Conservation (phyloP, 2,113 vertebrate species). For the Odocoileus virginianus region DNA sequence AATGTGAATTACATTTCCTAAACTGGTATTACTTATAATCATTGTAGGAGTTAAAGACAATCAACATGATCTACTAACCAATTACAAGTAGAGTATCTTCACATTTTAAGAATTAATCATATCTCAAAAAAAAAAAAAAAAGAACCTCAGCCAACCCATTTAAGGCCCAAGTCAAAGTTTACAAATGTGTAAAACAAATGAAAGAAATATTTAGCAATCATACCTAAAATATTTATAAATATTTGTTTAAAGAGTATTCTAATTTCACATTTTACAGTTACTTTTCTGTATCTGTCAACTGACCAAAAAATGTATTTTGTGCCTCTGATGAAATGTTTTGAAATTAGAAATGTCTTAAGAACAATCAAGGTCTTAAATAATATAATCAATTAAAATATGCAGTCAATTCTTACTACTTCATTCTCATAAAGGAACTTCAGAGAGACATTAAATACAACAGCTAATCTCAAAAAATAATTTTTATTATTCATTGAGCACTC, state of each 20-base stretch:
- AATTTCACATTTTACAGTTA: constrained; percentile 8
- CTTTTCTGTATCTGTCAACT: neutral
- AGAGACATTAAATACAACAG: neutral
- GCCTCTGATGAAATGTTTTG: constrained; percentile 2
- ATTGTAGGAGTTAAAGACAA: neutral
- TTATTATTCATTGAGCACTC: neutral
- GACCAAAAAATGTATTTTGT: neutral
- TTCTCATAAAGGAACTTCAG: neutral
- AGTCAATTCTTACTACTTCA: neutral
- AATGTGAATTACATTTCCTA: constrained; percentile 8
- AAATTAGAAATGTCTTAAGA: constrained; percentile 4
- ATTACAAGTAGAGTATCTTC: neutral
- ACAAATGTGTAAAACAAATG: neutral
- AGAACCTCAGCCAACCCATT: neutral
- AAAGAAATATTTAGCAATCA: constrained; percentile 16
- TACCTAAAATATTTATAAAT: neutral
- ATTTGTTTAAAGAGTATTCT: constrained; percentile 28
- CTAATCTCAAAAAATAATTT: neutral
- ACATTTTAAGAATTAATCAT: constrained; percentile 28
- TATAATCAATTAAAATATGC: neutral
- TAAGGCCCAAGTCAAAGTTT: neutral
- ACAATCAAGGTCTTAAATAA: neutral
- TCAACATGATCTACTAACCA: neutral
- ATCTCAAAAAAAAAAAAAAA: neutral
- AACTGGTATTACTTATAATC: neutral